Percentiles rank a stretch among this genome's conserved stretches.
Conservation (phyloP, 2,113 vertebrate species). For the Seriola rivoliana region DNA sequence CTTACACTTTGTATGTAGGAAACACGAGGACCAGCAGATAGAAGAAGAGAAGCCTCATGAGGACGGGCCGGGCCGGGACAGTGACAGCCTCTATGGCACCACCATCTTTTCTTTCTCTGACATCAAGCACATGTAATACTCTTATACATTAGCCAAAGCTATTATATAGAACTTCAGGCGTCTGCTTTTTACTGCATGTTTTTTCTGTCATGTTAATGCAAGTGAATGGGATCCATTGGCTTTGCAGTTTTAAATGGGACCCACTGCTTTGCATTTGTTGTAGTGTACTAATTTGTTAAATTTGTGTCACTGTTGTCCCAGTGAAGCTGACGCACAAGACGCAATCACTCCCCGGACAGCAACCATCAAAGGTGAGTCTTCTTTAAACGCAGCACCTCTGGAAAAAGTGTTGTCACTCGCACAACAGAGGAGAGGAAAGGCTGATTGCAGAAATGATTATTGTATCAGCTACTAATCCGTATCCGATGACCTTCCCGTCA, state of each 20-base stretch:
- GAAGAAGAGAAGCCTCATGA: conserved; percentile 54
- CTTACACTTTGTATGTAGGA: conserved; percentile 37
- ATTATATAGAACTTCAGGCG: background rate
- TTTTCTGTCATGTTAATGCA: background rate
- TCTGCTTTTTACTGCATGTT: background rate
- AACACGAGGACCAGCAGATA: conserved; percentile 51
- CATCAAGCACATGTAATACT: conserved; percentile 75
- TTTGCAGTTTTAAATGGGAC: background rate
- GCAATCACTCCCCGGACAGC: conserved; percentile 2
- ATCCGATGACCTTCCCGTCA: conserved; percentile 10
- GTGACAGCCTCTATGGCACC: conserved; percentile 75
- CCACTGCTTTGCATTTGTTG: background rate
- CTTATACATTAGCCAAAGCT: background rate
- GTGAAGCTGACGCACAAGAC: conserved; percentile 62
- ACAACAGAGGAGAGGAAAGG: background rate
- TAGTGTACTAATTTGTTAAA: background rate
- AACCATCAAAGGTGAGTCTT: conserved; percentile 54
- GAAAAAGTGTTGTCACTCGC: background rate
- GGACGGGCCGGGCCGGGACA: conserved; percentile 47
- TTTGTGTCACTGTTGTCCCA: conserved; percentile 24
- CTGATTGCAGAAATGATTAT: background rate
- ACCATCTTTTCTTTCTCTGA: conserved; percentile 84
- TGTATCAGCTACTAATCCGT: background rate
- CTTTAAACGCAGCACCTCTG: background rate
- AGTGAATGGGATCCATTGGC: background rate